A percentile compares a stretch with the other conserved stretches of the same genome.
Evolutionary conservation across 92 coral and sea anemone genomes (phyloP).

Genomic region (Porites rus): DNA sequence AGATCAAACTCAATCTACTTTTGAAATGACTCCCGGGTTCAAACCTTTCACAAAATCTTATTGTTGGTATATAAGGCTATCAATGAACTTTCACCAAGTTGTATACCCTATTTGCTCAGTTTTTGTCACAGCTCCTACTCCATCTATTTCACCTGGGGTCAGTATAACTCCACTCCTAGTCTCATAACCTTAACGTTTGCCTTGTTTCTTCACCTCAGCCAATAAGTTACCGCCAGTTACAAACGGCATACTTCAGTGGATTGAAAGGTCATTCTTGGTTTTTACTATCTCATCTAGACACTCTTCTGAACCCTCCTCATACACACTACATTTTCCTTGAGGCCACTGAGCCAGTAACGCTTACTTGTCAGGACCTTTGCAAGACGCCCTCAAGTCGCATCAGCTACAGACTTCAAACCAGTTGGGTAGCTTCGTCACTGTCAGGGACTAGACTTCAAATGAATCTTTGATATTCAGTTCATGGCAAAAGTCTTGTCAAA

Average conservation of each 20-base stretch:
- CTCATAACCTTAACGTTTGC: too few species aligned
- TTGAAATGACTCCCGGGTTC: too few species aligned
- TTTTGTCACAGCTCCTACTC: too few species aligned
- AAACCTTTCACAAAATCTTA: too few species aligned
- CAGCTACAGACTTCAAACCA: slow-evolving; percentile 57
- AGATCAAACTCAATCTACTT: too few species aligned
- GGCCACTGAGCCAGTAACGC: slow-evolving; percentile 68
- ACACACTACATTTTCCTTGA: slow-evolving; percentile 1
- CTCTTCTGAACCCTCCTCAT: slow-evolving; percentile 24
- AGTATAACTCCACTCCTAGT: too few species aligned
- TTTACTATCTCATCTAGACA: slow-evolving; percentile 38
- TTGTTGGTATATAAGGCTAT: too few species aligned
- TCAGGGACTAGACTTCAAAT: slow-evolving; percentile 38
- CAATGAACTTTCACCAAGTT: too few species aligned
- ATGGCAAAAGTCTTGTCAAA: slow-evolving; percentile 52
- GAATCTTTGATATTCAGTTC: slow-evolving; percentile 48
- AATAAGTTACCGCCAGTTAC: slow-evolving; percentile 11
- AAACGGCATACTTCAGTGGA: slow-evolving; percentile 28
- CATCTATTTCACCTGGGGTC: too few species aligned
- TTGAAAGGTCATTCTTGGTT: slow-evolving; percentile 2
- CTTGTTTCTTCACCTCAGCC: neutral
- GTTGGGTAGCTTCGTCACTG: slow-evolving; percentile 53
- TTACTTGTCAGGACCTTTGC: slow-evolving; percentile 35
- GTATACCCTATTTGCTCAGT: too few species aligned
- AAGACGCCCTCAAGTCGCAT: slow-evolving; percentile 46